phyloP scores from a whole-genome alignment of 35 echinoderm and acorn worm genomes.

The Lytechinus pictus region DNA sequence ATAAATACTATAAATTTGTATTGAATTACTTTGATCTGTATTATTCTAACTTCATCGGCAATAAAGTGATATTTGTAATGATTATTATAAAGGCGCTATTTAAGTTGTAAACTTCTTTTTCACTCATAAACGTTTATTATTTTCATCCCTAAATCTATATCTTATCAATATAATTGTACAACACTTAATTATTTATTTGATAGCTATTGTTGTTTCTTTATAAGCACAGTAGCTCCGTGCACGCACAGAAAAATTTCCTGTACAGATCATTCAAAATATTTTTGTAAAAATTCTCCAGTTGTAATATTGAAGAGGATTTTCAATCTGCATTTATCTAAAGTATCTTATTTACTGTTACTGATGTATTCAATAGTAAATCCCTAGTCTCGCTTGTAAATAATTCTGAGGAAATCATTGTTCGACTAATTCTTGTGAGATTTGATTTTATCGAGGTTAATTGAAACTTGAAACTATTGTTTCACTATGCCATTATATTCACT shows the following conservation, averaged over 20 bases:
- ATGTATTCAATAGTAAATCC: not conserved
- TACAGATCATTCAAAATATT: not conserved
- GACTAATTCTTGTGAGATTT: not conserved
- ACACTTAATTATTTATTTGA: too few relatives aligned
- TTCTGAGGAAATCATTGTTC: not conserved
- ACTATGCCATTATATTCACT: not conserved
- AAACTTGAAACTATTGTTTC: not conserved
- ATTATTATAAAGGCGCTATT: too few relatives aligned
- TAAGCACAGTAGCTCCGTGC: not conserved
- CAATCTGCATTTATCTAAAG: not conserved
- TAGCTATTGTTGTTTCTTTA: too few relatives aligned
- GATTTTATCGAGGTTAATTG: not conserved
- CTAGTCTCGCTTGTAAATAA: not conserved
- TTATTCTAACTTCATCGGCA: too few relatives aligned
- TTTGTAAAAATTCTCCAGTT: not conserved
- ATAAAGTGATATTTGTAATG: too few relatives aligned
- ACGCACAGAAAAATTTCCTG: not conserved
- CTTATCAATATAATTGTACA: too few relatives aligned
- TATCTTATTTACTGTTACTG: not conserved
- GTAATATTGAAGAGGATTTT: not conserved
- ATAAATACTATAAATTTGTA: too few relatives aligned
- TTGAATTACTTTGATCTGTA: too few relatives aligned
- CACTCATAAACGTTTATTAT: too few relatives aligned
- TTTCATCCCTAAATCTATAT: too few relatives aligned
- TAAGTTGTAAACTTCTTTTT: too few relatives aligned